phyloP scores from a whole-genome alignment of 1,140 invertebrate genomes.

The Pararge aegeria region DNA sequence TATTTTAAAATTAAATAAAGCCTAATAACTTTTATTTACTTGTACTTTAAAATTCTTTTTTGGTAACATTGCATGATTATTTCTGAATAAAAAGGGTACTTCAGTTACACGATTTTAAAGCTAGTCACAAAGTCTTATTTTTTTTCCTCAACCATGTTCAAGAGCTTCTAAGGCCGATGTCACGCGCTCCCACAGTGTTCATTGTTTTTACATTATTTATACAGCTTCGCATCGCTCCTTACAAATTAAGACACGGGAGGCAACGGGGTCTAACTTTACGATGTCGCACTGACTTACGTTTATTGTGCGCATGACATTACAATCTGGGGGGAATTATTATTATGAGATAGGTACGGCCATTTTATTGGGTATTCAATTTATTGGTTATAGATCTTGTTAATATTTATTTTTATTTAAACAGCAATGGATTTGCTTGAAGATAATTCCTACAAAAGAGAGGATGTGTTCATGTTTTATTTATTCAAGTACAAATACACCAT shows the following conservation, averaged over 20 bases:
- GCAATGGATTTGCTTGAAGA: no score
- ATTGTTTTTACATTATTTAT: constrained; percentile 69
- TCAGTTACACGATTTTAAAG: no score
- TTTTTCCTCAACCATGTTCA: neutral
- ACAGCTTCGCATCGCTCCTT: constrained; percentile 34
- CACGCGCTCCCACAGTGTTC: constrained; percentile 39
- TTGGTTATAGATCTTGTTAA: no score
- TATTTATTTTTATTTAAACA: no score
- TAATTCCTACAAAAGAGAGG: no score
- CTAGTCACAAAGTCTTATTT: neutral
- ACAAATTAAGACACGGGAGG: constrained; percentile 63
- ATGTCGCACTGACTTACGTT: constrained; percentile 33
- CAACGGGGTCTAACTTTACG: constrained; percentile 40
- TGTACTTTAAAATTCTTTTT: no score
- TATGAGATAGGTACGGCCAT: neutral
- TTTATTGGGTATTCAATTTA: constrained; percentile 6
- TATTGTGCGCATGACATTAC: constrained; percentile 23
- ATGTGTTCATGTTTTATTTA: no score
- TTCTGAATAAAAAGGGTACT: no score
- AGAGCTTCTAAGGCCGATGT: constrained; percentile 6
- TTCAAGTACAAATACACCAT: no score
- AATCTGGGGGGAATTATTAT: constrained; percentile 12
- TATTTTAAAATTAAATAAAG: no score
- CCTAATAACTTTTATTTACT: no score
- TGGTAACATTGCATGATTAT: no score